Percentiles rank a stretch among this genome's conserved stretches.
phyloP scores from a whole-genome alignment of 2,888 invertebrate species.

The Xiphydria camelus region DNA sequence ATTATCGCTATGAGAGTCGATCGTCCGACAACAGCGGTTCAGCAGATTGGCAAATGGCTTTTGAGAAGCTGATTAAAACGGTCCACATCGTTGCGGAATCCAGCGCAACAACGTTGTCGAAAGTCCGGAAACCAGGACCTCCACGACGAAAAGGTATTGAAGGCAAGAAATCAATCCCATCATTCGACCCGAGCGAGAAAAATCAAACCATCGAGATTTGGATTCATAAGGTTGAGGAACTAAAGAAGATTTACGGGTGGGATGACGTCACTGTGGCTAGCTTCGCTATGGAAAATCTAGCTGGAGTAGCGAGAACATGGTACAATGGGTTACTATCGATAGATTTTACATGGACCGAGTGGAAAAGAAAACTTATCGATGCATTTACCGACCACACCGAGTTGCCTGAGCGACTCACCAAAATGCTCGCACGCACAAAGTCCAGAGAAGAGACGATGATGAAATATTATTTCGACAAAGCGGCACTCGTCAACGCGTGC shows the following conservation, averaged over 20 bases:
- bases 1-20: no score
- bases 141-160: not conserved
- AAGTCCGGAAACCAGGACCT: no score
- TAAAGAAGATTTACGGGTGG: slow-evolving; percentile 4
- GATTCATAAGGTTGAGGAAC: slow-evolving; percentile 16
- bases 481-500: slow-evolving; percentile 9
- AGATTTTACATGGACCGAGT: slow-evolving; percentile 4
- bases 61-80: slow-evolving; percentile 8
- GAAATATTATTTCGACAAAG: slow-evolving; percentile 12
- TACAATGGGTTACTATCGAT: slow-evolving; percentile 2
- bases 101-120: no score
- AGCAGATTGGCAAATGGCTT: slow-evolving; percentile 12
- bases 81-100: slow-evolving; percentile 1
- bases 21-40: no score
- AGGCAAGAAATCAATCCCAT: slow-evolving; percentile 7
- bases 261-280: slow-evolving; percentile 1
- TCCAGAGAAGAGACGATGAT: slow-evolving; percentile 8
- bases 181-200: slow-evolving; percentile 6
- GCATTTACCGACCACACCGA: slow-evolving; percentile 15
- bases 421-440: slow-evolving; percentile 11
- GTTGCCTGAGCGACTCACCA: slow-evolving; percentile 7
- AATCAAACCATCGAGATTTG: slow-evolving; percentile 7
- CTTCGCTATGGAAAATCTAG: slow-evolving; percentile 9
- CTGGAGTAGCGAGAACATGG: slow-evolving; percentile 7
- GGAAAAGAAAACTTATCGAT: slow-evolving; percentile 10